A percentile compares a stretch with the other conserved stretches of the same genome.
These are phyloP conservation scores for Euplagia quadripunctaria DNA, from an alignment of 2,888 invertebrate genomes.

Conservation along the genomic window DNA sequence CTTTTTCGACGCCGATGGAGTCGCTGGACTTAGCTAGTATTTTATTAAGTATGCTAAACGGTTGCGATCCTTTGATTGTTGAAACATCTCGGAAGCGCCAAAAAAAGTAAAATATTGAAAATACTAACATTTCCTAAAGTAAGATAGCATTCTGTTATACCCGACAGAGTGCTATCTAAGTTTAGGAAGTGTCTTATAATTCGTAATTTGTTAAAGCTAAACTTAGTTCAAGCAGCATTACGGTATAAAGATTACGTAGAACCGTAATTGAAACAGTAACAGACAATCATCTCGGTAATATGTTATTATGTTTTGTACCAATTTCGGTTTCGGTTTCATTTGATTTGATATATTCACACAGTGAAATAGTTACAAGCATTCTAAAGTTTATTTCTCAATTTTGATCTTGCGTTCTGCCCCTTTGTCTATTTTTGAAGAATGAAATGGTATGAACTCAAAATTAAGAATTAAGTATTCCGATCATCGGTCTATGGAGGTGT, in stretches of 20 bases:
- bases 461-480: neutral
- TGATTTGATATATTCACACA: constrained; percentile 12
- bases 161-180: neutral
- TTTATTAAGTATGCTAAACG: no score
- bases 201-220: neutral
- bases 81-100: no score
- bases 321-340: constrained; percentile 10
- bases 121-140: no score
- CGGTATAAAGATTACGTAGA: constrained; percentile 1
- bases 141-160: no score
- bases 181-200: neutral
- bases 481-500: neutral
- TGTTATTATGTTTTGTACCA: constrained; percentile 10
- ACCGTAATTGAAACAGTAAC: constrained; percentile 6
- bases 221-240: constrained; percentile 2
- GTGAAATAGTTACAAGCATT: constrained; percentile 6
- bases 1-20: no score
- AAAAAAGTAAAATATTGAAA: no score
- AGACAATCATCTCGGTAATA: constrained; percentile 13
- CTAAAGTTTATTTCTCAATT: constrained; percentile 3
- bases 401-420: neutral
- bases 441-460: neutral
- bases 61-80: no score
- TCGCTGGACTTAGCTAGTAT: no score
- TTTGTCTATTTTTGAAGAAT: neutral